phyloP scores from a whole-genome alignment of 2,797 vertebrate genomes.

The Anabacerthia variegaticeps region DNA sequence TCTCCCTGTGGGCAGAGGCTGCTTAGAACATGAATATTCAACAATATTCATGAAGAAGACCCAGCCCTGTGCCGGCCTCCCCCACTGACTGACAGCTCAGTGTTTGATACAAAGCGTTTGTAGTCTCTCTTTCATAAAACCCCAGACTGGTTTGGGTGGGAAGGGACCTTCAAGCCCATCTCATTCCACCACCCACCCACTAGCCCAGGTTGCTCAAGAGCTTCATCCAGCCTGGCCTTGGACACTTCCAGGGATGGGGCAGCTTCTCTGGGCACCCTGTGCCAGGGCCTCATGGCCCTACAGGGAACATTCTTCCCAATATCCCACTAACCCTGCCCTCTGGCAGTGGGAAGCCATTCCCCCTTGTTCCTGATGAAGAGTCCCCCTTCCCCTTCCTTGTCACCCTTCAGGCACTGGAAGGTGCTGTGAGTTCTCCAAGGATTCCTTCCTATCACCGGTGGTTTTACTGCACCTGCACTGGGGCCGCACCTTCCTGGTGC shows the following conservation, averaged over 20 bases:
- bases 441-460: background rate
- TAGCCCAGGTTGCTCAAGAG: background rate
- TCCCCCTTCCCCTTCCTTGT: background rate
- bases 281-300: rapidly evolving
- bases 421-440: background rate
- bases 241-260: background rate
- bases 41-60: background rate
- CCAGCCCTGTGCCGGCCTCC: background rate
- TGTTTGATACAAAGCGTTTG: background rate
- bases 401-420: background rate
- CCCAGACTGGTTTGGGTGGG: too few species aligned
- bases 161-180: background rate
- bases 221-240: rapidly evolving
- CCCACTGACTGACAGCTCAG: background rate
- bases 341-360: background rate
- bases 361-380: background rate
- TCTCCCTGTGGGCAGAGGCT: background rate
- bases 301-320: background rate
- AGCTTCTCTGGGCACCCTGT: background rate
- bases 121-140: background rate
- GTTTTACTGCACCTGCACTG: background rate
- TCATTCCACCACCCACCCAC: background rate
- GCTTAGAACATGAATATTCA: background rate
- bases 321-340: background rate
- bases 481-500: background rate